Conservation (phyloP, 2,888 invertebrate species). For the Phania funesta region DNA sequence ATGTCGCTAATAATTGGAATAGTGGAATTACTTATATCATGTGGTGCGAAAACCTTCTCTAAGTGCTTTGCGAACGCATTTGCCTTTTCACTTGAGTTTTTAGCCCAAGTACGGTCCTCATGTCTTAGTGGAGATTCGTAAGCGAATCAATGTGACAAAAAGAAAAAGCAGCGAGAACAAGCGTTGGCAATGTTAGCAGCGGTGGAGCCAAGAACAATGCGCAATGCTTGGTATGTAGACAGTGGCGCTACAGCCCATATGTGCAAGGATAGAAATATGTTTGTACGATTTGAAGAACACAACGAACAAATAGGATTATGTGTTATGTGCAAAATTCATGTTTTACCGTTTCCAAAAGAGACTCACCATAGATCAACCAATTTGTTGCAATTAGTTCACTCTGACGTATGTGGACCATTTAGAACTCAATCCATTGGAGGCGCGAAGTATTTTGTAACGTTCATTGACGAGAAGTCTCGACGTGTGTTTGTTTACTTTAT, state of each 20-base stretch:
- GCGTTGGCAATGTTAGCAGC: no score
- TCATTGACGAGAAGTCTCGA: conserved; percentile 43
- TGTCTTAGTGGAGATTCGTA: no score
- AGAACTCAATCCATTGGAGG: conserved; percentile 13
- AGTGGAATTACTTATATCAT: no score
- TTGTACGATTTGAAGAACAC: conserved; percentile 27
- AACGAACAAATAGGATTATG: conserved; percentile 53
- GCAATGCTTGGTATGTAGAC: no score
- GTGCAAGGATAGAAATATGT: conserved; percentile 56
- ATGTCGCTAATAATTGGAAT: no score
- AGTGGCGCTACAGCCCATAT: conserved; percentile 54
- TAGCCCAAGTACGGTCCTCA: no score
- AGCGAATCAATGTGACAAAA: no score
- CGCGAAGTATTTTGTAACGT: conserved; percentile 22
- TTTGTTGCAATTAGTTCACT: conserved; percentile 35
- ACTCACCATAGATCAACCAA: neutral
- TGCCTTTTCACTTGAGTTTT: no score
- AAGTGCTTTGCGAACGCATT: no score
- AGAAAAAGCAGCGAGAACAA: no score
- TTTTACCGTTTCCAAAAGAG: neutral
- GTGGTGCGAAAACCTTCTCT: no score
- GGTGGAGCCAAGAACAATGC: no score
- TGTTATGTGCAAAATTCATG: conserved; percentile 53
- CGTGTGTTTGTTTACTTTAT: conserved; percentile 11
- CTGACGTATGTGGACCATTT: conserved; percentile 30